A percentile compares a stretch with the other conserved stretches of the same genome.
Evolutionary conservation across 1,140 invertebrate species (phyloP).

Genomic region (Paralvinella palmiformis): DNA sequence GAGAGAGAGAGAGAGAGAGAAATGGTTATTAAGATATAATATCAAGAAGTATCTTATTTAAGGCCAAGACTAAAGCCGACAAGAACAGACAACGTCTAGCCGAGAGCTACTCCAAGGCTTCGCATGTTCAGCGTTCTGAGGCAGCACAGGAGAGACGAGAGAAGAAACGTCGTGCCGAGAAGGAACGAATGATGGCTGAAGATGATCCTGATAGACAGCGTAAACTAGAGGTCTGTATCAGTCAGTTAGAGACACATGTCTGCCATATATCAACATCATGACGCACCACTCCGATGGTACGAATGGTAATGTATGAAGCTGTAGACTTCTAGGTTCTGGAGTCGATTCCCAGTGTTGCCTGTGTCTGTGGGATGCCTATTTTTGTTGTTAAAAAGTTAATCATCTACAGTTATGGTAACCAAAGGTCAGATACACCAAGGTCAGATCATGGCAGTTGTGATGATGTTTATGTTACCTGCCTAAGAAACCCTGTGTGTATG

Average conservation of each 20-base stretch:
- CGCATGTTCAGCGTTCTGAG: constrained; percentile 85
- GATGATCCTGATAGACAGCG: constrained; percentile 95
- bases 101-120: constrained; percentile 86
- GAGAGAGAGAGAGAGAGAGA: not conserved
- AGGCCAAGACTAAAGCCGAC: constrained; percentile 83
- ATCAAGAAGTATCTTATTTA: constrained; percentile 1
- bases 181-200: constrained; percentile 72
- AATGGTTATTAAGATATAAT: constrained; percentile 2
- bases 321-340: too few species aligned
- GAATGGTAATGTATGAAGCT: not conserved
- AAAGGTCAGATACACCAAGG: too few species aligned
- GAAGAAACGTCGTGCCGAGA: constrained; percentile 81
- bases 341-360: too few species aligned
- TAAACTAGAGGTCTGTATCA: constrained; percentile 68
- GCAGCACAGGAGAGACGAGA: constrained; percentile 75
- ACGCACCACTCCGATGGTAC: not conserved
- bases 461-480: too few species aligned
- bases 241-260: not conserved
- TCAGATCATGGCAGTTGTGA: too few species aligned
- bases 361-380: too few species aligned
- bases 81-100: constrained; percentile 86
- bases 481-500: too few species aligned
- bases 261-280: not conserved
- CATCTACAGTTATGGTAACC: too few species aligned
- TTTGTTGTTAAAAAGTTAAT: too few species aligned